Evolutionary conservation across 2,797 vertebrate species (phyloP), one percentile per base, ranked within the genome.

Genomic region (Cichlasoma orientale): DNA sequence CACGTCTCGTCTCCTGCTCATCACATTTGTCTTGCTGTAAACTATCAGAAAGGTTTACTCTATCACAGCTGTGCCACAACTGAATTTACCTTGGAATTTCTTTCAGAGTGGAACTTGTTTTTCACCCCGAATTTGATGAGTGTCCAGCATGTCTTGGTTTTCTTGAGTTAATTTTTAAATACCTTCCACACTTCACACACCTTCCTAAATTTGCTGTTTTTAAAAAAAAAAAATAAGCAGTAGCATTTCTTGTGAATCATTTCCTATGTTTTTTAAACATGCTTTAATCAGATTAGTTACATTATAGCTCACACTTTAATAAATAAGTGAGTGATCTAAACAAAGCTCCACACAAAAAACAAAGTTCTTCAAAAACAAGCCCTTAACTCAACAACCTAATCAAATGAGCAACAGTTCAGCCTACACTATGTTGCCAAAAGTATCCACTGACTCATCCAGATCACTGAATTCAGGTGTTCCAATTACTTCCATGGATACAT

Each of bases 1-100:
- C 61, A 66, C 2, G 50, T 82, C 52, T 85, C 71, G 16, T 78
- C 56, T 78, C 68, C 50, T 63, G 3, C 44, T 74, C 79, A 14
- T 80, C 74, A 74, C n/a, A 54, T 72, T 71, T 3, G 44, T n/a
- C 18, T 68, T 52, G 63, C 11, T 68, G 25, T 50, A 27, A 41
- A 74, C 10, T 72, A 58, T 78, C 79, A 72, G 50, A 72, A 16
- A 44, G 27, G 44, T 56, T 66, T 61, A 23, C 27, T 5, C 3
- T 29, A 5, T 73, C 57, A 55, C 52, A 82, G 44, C 53, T 80
- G n/a, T 41, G n/a, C 14, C 41, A 44, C 23, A 78, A 8, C 9
- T 44, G n/a, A 9, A 25, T 55, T 33, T 12, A 61, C 44, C 29
- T 31, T 31, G 19, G 41, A 56, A n/a, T 73, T 31, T 56, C 50